Conservation (phyloP, 2,888 invertebrate genomes). For the Scaptodrosophila latifasciaeformis region DNA sequence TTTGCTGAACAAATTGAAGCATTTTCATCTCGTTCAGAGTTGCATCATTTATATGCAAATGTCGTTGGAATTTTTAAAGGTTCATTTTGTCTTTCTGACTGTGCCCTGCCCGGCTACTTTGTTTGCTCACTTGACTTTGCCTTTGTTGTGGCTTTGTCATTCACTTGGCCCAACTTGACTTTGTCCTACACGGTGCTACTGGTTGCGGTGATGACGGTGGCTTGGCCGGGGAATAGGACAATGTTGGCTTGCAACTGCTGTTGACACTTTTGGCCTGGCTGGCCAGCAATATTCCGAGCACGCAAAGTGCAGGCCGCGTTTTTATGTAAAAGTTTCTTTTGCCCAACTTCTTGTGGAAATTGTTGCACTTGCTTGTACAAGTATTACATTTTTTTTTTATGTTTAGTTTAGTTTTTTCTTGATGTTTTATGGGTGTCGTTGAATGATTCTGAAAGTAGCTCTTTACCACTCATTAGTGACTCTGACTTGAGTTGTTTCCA, state of each 20-base stretch:
- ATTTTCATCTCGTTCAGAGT: no score
- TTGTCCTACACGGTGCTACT: no score
- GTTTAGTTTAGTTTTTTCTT: conserved; percentile 29
- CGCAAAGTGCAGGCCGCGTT: conserved; percentile 26
- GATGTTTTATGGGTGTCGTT: conserved; percentile 50
- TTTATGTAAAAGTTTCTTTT: conserved; percentile 46
- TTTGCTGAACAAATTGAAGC: no score
- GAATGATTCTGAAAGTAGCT: conserved; percentile 48
- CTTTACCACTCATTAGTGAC: conserved; percentile 58
- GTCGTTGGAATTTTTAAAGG: conserved; percentile 56
- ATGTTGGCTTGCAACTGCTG: conserved; percentile 48
- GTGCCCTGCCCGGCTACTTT: neutral
- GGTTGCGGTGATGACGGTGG: no score
- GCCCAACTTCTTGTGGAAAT: conserved; percentile 14
- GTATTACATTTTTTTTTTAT: conserved; percentile 10
- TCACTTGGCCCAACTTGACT: conserved; percentile 46
- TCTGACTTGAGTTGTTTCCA: conserved; percentile 37
- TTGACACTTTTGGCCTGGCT: conserved; percentile 49
- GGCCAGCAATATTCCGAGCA: conserved; percentile 59
- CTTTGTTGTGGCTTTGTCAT: conserved; percentile 59
- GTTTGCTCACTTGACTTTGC: conserved; percentile 27
- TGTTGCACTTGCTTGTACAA: conserved; percentile 18
- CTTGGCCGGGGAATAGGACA: conserved; percentile 54
- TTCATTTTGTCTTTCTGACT: neutral
- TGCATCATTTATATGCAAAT: conserved; percentile 68